Conservation (phyloP, 2,888 invertebrate genomes). For the Leptopilina syphax region DNA sequence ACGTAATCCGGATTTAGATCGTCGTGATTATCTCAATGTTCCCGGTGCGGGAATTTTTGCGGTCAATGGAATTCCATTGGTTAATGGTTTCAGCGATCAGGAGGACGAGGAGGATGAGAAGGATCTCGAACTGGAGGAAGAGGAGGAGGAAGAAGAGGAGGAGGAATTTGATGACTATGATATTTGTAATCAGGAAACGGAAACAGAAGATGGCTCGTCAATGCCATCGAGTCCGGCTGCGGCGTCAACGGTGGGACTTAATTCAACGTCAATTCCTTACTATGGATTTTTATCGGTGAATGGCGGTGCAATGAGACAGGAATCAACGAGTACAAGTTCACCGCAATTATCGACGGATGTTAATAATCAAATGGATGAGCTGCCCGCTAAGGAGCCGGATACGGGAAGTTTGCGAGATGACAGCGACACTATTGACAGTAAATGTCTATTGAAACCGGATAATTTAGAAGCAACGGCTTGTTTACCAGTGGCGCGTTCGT, state of each 20-base stretch:
- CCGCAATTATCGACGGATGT: constrained; percentile 69
- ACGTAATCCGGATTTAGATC: constrained; percentile 37
- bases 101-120: constrained; percentile 59
- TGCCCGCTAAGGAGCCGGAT: constrained; percentile 46
- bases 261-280: constrained; percentile 73
- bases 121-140: too few species aligned
- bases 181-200: constrained; percentile 70
- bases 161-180: constrained; percentile 58
- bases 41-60: constrained; percentile 51
- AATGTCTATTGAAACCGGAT: constrained; percentile 62
- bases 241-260: constrained; percentile 75
- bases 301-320: constrained; percentile 77
- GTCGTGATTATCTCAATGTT: constrained; percentile 30
- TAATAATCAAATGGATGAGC: constrained; percentile 43
- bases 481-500: constrained; percentile 77
- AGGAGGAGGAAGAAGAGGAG: constrained; percentile 7
- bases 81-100: constrained; percentile 68
- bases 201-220: constrained; percentile 78
- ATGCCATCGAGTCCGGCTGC: constrained; percentile 73
- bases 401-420: constrained; percentile 47
- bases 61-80: constrained; percentile 67
- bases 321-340: constrained; percentile 74
- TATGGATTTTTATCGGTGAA: constrained; percentile 76
- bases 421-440: constrained; percentile 5
- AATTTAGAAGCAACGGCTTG: constrained; percentile 64